Evolutionary conservation across 2,797 vertebrate genomes (phyloP).

Genomic region (Muscicapa comitata): DNA sequence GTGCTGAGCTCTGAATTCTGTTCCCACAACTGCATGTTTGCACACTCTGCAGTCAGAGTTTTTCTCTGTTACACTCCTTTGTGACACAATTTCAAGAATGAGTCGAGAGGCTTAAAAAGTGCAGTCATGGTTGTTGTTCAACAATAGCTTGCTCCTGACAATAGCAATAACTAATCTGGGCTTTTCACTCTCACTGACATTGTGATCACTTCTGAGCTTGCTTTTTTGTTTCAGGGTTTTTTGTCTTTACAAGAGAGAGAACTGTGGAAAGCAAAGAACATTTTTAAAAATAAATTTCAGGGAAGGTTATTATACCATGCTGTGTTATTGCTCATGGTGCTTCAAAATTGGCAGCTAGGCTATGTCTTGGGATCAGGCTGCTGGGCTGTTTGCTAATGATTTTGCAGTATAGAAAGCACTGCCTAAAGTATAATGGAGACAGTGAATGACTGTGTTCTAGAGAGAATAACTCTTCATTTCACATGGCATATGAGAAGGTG

Average conservation of each 20-base stretch:
- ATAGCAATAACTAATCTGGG: neutral
- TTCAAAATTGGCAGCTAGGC: constrained; percentile 6
- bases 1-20: neutral
- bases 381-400: neutral
- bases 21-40: neutral
- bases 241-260: neutral
- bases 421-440: constrained; percentile 23
- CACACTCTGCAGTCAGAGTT: neutral
- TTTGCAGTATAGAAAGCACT: neutral
- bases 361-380: neutral
- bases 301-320: neutral
- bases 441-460: neutral
- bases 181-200: neutral
- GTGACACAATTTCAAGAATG: constrained; percentile 26
- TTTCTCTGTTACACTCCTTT: neutral
- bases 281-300: constrained; percentile 19
- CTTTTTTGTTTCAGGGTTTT: neutral
- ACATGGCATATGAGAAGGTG: neutral
- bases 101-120: constrained; percentile 7
- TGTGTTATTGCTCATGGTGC: neutral
- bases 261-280: neutral
- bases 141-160: neutral
- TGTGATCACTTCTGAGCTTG: neutral
- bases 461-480: neutral
- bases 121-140: neutral